Evolutionary conservation across 2,113 vertebrate genomes (phyloP).

Genomic region (Dicrurus megarhynchus): DNA sequence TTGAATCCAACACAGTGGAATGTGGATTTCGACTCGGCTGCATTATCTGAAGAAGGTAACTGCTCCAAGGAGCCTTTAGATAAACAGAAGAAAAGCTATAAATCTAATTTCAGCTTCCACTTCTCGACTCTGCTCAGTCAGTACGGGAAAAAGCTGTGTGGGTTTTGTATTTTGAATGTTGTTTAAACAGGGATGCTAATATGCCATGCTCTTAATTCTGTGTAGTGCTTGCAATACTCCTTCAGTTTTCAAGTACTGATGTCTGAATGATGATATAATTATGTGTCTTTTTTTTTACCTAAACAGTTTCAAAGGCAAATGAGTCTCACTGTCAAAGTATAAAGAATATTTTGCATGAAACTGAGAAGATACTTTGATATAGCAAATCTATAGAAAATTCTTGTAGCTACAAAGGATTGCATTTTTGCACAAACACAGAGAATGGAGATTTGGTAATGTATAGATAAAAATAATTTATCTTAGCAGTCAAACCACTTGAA

Average conservation of each 20-base stretch:
- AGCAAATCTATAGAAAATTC: not conserved
- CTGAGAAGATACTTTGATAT: not conserved
- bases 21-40: not conserved
- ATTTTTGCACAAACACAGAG: not conserved
- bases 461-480: not conserved
- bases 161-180: not conserved
- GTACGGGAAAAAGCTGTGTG: not conserved
- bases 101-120: not conserved
- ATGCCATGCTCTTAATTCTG: not conserved
- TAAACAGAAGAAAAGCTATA: not conserved
- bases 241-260: not conserved
- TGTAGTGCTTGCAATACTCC: not conserved
- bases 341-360: not conserved
- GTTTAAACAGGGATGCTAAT: not conserved
- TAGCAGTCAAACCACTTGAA: not conserved
- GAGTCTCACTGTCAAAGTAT: not conserved
- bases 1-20: not conserved
- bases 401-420: not conserved
- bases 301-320: not conserved
- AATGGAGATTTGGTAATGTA: not conserved
- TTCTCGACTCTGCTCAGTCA: not conserved
- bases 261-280: not conserved
- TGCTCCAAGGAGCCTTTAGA: not conserved
- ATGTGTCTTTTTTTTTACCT: not conserved
- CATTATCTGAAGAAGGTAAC: slow-evolving; percentile 15